Base-by-base conservation (phyloP, 2,888 invertebrate genomes). In the Molanna angustata region DNA sequence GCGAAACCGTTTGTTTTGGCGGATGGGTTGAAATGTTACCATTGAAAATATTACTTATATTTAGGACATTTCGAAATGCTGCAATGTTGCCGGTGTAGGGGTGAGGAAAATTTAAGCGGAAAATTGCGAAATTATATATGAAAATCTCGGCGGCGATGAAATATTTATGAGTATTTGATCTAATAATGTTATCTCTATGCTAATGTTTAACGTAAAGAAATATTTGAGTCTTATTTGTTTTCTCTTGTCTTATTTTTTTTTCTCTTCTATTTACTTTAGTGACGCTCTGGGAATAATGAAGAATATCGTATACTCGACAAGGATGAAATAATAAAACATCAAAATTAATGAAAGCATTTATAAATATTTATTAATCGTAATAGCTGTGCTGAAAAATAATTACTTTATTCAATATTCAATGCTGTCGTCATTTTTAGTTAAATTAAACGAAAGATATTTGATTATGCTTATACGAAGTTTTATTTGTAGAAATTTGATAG, bases 61-160 rank as follows among this genome's bases (percentile, higher is more conserved):
- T 35, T 35, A 17, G n/a, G 21, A 16, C 18, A 14, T 17, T 16
- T 14, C 17, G 18, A 32, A 43, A 50, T 40, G 40, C 39, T 50
- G 49, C 54, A 54, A 40, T 46, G 54, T 49, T 49, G 46, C 49
- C 45, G 40, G 22, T 31, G 27, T 35, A 35, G 47, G 52, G 35
- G 39, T 42, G 49, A 20, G 43, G 52, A 53, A 52, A 53, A 48
- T 53, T 53, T 48, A 43, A 53, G 47, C 47, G 41, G 52, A 53
- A 53, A 53, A 53, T 53, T 53, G 49, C 42, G 49, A 49, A 49
- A 49, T 49, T 49, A 49, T 49, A 49, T 49, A 49, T 49, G 49
- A 49, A 42, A 49, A 49, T 49, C 49, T 43, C 42, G 22, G 18
- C 49, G 16, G 35, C 41, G 32, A 49, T 49, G 49, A 49, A 49